phyloP scores from a whole-genome alignment of 2,888 invertebrate species.

The Augochlorella aurata region DNA sequence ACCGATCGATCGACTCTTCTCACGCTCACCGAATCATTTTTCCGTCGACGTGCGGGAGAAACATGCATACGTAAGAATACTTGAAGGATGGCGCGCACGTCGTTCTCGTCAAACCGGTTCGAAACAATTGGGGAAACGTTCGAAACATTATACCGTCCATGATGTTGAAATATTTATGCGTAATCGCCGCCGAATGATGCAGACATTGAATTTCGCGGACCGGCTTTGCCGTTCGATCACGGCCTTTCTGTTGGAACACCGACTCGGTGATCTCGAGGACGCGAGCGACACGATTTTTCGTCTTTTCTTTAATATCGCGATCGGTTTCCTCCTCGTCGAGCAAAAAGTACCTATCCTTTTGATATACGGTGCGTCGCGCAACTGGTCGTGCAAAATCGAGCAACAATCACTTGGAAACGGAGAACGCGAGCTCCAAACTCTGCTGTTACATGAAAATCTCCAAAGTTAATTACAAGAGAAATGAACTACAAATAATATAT shows the following conservation, averaged over 20 bases:
- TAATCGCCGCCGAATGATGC: constrained; percentile 29
- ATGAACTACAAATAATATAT: neutral
- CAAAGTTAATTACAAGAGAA: neutral
- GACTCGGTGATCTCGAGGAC: constrained; percentile 7
- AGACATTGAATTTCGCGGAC: constrained; percentile 19
- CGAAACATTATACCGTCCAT: constrained; percentile 68
- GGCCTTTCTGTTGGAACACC: constrained; percentile 8
- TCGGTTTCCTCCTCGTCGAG: constrained; percentile 12
- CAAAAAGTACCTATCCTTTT: constrained; percentile 26
- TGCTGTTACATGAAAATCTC: neutral
- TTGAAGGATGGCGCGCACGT: constrained; percentile 54
- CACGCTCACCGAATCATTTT: constrained; percentile 52
- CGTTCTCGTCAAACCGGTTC: constrained; percentile 30
- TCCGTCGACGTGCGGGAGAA: constrained; percentile 28
- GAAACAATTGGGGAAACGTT: constrained; percentile 61
- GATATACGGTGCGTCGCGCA: constrained; percentile 22
- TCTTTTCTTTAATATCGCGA: constrained; percentile 25
- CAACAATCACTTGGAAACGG: neutral
- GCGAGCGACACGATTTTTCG: neutral
- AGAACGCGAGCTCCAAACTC: neutral
- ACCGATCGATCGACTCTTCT: constrained; percentile 47
- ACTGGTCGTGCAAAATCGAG: neutral
- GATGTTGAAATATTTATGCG: constrained; percentile 62
- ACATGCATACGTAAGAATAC: constrained; percentile 59
- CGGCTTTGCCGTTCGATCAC: constrained; percentile 7